Conservation (phyloP, 2,113 vertebrate species). For the Seriola rivoliana region DNA sequence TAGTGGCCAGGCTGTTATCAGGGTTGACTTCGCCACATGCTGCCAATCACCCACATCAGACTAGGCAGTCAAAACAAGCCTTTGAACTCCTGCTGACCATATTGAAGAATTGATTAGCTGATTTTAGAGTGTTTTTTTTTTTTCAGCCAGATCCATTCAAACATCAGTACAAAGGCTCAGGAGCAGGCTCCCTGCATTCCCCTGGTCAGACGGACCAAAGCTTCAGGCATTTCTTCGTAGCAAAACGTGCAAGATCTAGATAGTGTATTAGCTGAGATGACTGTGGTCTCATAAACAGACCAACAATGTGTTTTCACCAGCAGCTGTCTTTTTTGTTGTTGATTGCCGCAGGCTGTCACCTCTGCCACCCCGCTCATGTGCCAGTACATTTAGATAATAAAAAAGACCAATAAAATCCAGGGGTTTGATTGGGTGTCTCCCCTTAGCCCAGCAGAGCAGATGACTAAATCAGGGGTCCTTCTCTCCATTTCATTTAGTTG, state of each 20-base stretch:
- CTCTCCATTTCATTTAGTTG: slow-evolving; percentile 86
- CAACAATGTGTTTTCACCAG: slow-evolving; percentile 54
- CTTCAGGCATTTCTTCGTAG: slow-evolving; percentile 18
- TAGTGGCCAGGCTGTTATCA: slow-evolving; percentile 65
- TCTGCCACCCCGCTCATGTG: slow-evolving; percentile 73
- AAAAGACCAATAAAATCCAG: slow-evolving; percentile 83
- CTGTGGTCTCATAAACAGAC: slow-evolving; percentile 59
- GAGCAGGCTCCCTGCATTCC: slow-evolving; percentile 31
- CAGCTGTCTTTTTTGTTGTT: slow-evolving; percentile 73
- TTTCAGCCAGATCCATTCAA: slow-evolving; percentile 32
- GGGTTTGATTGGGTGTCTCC: slow-evolving; percentile 82
- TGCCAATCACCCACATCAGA: slow-evolving; percentile 71
- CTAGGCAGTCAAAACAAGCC: slow-evolving; percentile 49
- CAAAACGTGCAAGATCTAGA: slow-evolving; percentile 10
- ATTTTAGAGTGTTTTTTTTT: slow-evolving; percentile 39
- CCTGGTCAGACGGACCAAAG: slow-evolving; percentile 2
- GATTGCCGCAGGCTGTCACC: slow-evolving; percentile 77
- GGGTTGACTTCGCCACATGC: slow-evolving; percentile 59
- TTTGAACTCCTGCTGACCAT: slow-evolving; percentile 50
- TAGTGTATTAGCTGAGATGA: slow-evolving; percentile 52
- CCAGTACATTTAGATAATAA: slow-evolving; percentile 86
- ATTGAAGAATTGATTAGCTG: slow-evolving; percentile 63
- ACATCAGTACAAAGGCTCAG: neutral
- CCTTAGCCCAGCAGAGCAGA: slow-evolving; percentile 69
- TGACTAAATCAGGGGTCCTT: slow-evolving; percentile 79